Evolutionary conservation across 1,140 invertebrate species (phyloP).

Genomic region (Ditylenchus dipsaci): DNA sequence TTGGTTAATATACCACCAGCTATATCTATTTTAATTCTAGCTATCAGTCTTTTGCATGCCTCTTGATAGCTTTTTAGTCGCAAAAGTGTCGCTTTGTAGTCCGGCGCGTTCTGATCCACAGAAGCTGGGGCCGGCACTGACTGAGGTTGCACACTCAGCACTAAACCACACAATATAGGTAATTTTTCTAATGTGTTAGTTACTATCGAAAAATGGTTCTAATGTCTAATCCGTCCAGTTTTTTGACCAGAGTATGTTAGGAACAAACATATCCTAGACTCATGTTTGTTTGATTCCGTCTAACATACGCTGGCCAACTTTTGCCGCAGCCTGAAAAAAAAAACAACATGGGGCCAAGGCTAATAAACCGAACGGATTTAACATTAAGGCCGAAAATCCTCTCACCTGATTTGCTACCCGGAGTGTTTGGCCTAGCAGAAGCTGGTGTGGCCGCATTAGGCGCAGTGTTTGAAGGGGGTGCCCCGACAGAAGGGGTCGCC

Average conservation of each 20-base stretch:
- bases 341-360: too few relatives aligned
- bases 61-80: neutral
- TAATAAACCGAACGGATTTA: neutral
- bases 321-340: too few relatives aligned
- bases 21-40: neutral
- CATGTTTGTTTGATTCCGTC: too few relatives aligned
- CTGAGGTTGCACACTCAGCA: neutral
- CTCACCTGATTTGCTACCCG: neutral
- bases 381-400: neutral
- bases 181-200: neutral
- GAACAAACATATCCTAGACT: too few relatives aligned
- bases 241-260: too few relatives aligned
- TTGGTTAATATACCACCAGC: neutral
- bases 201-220: neutral
- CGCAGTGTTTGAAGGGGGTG: too few relatives aligned
- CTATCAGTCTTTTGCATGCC: neutral
- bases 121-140: slow-evolving; percentile 5
- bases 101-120: slow-evolving; percentile 6
- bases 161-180: slow-evolving; percentile 2
- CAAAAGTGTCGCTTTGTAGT: neutral
- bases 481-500: too few relatives aligned
- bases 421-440: neutral
- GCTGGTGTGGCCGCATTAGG: neutral
- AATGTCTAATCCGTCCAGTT: too few relatives aligned
- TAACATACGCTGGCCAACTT: too few relatives aligned